Evolutionary conservation across 2,888 invertebrate genomes (phyloP), one percentile per base, ranked within the genome.

Genomic region (Epirrhoe alternata): DNA sequence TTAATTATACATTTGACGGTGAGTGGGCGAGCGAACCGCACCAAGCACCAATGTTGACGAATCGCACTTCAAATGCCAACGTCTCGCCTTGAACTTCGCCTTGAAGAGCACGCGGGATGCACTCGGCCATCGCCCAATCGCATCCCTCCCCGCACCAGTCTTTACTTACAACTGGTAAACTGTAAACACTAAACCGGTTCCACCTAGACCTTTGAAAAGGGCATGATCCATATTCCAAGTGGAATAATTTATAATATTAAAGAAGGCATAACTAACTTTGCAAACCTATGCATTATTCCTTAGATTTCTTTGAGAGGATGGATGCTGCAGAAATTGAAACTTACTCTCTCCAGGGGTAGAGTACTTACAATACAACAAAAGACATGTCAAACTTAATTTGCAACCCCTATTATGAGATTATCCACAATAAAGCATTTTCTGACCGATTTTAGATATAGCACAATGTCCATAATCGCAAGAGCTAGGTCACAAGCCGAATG

Each of bases 11-110:
- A 65, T 69, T 68, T 63, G 61, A 58, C 33, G 49, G 57, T 58
- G 56, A 42, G 71, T 70, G 70, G 71, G 71, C 72, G 81, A 72
- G 74, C 31, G 31, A 38, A 58, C 17, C 60, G 58, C 24, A 49
- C 60, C 77, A 24, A 24, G 77, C 75, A 73, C 76, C 69, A 77
- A 75, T 80, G 83, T 89, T 92, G 91, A 92, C 89, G 89, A 86
- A 92, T 90, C 85, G 80, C 74, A 80, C 80, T 82, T 82, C 85
- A 92, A 94, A 94, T 94, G 92, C 85, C 93, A 93, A 92, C 81
- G 93, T 77, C 84, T 87, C 85, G 79, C 93, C 93, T 92, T 94
- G 93, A 94, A 90, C 93, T 89, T 91, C 86, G 79, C 81, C 81
- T 84, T 83, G 80, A 85, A 78, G 65, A 79, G 67, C 83, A 81